A percentile compares a stretch with the other conserved stretches of the same genome.
Conservation (phyloP, 1,140 invertebrate species). For the Gryllus bimaculatus region DNA sequence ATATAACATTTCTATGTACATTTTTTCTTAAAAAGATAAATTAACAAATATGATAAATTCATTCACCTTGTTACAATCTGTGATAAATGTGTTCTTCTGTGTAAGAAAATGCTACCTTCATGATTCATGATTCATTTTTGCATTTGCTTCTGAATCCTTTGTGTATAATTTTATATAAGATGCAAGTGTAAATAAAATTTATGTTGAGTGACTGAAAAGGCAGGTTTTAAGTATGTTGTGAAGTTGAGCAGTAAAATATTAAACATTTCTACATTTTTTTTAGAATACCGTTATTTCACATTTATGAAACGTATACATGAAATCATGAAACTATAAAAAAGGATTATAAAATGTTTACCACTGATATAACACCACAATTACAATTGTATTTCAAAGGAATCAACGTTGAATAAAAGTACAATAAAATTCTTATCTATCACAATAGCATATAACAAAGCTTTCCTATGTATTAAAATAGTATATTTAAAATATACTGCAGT, state of each 20-base stretch:
- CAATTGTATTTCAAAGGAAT: too few relatives aligned
- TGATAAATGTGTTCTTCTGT: not conserved
- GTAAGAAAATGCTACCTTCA: not conserved
- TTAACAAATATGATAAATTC: not conserved
- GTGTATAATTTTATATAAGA: not conserved
- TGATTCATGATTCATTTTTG: not conserved
- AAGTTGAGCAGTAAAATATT: not conserved
- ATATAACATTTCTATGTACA: not conserved
- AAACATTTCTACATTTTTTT: too few relatives aligned
- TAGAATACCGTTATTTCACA: too few relatives aligned
- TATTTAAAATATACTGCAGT: not conserved
- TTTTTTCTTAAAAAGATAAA: not conserved
- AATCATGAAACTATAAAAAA: too few relatives aligned
- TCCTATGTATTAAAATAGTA: too few relatives aligned
- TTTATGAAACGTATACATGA: too few relatives aligned
- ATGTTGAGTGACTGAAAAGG: not conserved
- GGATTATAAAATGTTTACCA: too few relatives aligned
- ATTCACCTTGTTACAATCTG: not conserved
- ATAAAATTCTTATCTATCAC: too few relatives aligned
- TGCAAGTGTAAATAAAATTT: not conserved
- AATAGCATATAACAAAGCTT: too few relatives aligned
- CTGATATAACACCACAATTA: too few relatives aligned
- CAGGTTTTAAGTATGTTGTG: not conserved
- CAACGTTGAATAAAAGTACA: too few relatives aligned
- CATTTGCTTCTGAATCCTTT: not conserved